Evolutionary conservation across 2,888 invertebrate genomes (phyloP).

Genomic region (Thera obeliscata): DNA sequence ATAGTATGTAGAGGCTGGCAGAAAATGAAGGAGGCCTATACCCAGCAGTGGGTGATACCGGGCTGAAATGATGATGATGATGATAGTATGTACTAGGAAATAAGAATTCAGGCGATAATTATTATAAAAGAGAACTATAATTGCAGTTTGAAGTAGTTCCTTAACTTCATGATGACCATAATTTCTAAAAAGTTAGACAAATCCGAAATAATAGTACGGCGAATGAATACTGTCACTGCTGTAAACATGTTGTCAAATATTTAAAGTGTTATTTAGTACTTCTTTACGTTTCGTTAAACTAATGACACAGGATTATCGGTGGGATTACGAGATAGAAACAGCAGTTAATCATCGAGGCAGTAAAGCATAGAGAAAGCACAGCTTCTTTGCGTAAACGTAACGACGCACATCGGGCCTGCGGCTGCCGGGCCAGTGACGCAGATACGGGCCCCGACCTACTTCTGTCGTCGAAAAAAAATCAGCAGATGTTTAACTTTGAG

Average conservation of each 20-base stretch:
- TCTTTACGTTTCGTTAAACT: constrained; percentile 8
- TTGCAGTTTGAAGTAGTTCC: no score
- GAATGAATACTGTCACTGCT: background rate
- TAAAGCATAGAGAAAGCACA: constrained; percentile 51
- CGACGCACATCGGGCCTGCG: constrained; percentile 52
- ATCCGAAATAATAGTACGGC: background rate
- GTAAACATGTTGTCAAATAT: background rate
- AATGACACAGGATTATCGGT: constrained; percentile 19
- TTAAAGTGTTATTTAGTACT: background rate
- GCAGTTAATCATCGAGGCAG: constrained; percentile 31
- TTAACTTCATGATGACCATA: no score
- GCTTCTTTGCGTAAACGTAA: constrained; percentile 78
- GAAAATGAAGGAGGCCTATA: no score
- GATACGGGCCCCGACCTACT: constrained; percentile 82
- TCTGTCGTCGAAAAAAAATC: constrained; percentile 79
- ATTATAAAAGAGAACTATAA: no score
- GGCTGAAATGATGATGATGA: no score
- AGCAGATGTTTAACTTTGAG: constrained; percentile 80
- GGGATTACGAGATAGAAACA: constrained; percentile 29
- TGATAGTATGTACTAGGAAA: background rate
- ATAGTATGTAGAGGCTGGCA: no score
- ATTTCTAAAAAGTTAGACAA: no score
- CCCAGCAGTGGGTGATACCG: no score
- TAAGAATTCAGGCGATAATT: background rate
- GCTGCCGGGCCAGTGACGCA: constrained; percentile 74